Conservation (phyloP, 1,140 invertebrate species). For the Alviniconcha marisindica region DNA sequence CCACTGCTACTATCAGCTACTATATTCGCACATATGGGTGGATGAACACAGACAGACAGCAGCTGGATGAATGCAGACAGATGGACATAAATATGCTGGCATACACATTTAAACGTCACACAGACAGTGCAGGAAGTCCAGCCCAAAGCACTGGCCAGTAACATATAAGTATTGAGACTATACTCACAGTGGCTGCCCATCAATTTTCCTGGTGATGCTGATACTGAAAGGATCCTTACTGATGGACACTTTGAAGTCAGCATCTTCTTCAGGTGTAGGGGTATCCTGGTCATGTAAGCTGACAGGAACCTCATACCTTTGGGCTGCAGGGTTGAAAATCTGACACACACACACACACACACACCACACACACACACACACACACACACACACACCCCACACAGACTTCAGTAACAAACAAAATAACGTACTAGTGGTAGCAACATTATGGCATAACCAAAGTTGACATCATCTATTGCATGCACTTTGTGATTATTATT, state of each 20-base stretch:
- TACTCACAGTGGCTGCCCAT: slow-evolving; percentile 64
- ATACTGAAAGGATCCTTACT: slow-evolving; percentile 67
- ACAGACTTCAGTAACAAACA: no score
- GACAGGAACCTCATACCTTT: slow-evolving; percentile 72
- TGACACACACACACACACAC: no score
- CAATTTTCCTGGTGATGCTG: slow-evolving; percentile 67
- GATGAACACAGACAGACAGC: no score
- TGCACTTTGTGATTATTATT: no score
- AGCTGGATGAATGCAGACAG: neutral
- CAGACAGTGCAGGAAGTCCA: neutral
- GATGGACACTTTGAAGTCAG: slow-evolving; percentile 57
- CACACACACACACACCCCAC: no score
- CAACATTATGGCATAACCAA: no score
- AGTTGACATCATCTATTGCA: no score
- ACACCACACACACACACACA: no score
- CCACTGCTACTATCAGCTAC: no score
- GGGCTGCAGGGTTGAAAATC: slow-evolving; percentile 63
- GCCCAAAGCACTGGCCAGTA: neutral
- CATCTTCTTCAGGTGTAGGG: slow-evolving; percentile 28
- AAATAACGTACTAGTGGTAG: no score
- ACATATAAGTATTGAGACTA: neutral
- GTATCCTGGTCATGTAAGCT: slow-evolving; percentile 33
- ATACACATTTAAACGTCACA: neutral
- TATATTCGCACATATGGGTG: no score
- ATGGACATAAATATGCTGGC: neutral